A percentile compares a stretch with the other conserved stretches of the same genome.
Conservation (phyloP, 2,888 invertebrate species). For the Hemithea aestivaria region DNA sequence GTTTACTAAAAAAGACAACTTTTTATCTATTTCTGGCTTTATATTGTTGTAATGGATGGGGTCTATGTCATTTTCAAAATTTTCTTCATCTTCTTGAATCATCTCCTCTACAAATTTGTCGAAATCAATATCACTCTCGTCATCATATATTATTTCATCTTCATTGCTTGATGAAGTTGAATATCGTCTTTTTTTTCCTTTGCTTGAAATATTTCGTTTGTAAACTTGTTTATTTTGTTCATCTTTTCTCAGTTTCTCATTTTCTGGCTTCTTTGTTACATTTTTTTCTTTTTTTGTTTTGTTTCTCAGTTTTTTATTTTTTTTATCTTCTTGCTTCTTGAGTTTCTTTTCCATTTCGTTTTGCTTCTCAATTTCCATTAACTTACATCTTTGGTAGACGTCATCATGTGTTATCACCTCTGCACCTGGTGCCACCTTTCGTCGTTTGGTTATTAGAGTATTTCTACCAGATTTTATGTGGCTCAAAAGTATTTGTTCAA, state of each 20-base stretch:
- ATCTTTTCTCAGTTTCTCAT: constrained; percentile 4
- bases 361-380: neutral
- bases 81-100: constrained; percentile 4
- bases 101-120: constrained; percentile 9
- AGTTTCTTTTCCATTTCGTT: too few species aligned
- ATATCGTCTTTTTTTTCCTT: constrained; percentile 6
- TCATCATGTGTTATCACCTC: constrained; percentile 13
- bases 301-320: too few species aligned
- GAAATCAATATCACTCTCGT: constrained; percentile 14
- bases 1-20: constrained; percentile 8
- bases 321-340: too few species aligned
- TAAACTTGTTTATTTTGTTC: constrained; percentile 4
- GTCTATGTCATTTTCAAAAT: too few species aligned
- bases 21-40: constrained; percentile 8
- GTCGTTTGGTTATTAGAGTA: too few species aligned
- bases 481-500: too few species aligned
- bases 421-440: too few species aligned
- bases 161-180: constrained; percentile 6
- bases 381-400: too few species aligned
- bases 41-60: constrained; percentile 11
- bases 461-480: too few species aligned
- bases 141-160: constrained; percentile 12
- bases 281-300: neutral
- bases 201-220: too few species aligned
- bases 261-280: neutral